Conservation (phyloP, 2,888 invertebrate genomes). For the Mallateleia sp. region DNA sequence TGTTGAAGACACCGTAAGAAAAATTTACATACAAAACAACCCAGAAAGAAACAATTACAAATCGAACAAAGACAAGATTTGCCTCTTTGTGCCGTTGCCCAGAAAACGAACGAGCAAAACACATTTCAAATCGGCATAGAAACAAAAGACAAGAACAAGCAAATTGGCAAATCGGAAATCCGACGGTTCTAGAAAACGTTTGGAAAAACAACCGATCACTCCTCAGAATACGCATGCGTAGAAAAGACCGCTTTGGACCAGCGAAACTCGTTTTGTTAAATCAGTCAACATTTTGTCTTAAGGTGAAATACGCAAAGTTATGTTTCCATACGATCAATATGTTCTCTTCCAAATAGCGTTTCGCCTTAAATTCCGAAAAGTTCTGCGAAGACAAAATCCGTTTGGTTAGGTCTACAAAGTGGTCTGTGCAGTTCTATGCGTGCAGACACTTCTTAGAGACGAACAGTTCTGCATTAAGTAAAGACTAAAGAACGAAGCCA, state of each 20-base stretch:
- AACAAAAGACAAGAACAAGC: too few species aligned
- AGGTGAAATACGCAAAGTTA: too few species aligned
- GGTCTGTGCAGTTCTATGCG: too few species aligned
- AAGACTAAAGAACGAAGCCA: background rate
- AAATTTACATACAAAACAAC: slow-evolving; percentile 41
- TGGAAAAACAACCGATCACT: background rate
- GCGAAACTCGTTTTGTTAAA: too few species aligned
- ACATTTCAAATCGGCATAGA: too few species aligned
- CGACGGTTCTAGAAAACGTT: background rate
- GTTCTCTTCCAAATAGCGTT: too few species aligned
- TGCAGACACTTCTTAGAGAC: background rate
- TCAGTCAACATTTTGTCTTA: too few species aligned
- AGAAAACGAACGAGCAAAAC: background rate
- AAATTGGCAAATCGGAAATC: background rate
- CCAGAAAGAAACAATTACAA: slow-evolving; percentile 14
- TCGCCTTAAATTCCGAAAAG: too few species aligned
- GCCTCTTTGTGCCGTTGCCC: background rate
- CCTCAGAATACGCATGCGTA: background rate
- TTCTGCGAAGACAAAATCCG: background rate
- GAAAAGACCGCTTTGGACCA: background rate
- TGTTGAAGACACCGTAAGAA: slow-evolving; percentile 75
- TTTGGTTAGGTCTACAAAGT: too few species aligned
- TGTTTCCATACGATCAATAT: too few species aligned
- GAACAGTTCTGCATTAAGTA: background rate
- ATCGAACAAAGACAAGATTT: background rate